Percentiles rank a stretch among this genome's conserved stretches.
Conservation (phyloP, 2,113 vertebrate genomes). For the Rhabdomys dilectus region DNA sequence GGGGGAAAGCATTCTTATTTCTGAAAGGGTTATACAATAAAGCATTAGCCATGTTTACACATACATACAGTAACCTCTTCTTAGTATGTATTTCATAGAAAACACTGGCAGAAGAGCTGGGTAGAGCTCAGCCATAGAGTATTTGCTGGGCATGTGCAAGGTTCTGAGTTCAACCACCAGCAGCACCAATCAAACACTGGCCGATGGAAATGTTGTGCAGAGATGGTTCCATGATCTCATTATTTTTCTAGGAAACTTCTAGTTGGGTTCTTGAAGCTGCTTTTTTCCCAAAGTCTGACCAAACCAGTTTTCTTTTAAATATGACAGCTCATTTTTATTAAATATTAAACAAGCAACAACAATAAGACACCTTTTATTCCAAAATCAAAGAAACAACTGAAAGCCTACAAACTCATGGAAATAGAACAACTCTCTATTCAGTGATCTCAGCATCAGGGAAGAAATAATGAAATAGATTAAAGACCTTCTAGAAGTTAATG, state of each 20-base stretch:
- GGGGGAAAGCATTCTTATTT: neutral
- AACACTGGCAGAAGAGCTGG: neutral
- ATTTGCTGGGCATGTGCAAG: neutral
- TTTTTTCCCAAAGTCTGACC: neutral
- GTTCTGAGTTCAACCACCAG: neutral
- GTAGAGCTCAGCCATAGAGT: neutral
- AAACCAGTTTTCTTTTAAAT: neutral
- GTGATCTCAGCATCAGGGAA: too few species aligned
- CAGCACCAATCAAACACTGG: neutral
- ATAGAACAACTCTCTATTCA: too few species aligned
- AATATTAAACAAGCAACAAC: neutral
- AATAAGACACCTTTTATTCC: neutral
- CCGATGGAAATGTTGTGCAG: neutral
- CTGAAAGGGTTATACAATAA: slow-evolving; percentile 8
- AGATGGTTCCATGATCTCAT: neutral
- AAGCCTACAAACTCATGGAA: too few species aligned
- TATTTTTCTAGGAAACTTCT: neutral
- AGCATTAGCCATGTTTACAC: neutral
- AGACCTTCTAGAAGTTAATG: too few species aligned
- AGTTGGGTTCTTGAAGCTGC: neutral
- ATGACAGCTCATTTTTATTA: neutral
- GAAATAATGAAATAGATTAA: too few species aligned
- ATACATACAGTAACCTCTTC: neutral
- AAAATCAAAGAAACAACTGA: neutral
- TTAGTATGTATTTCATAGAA: neutral